Conservation (phyloP, 2,797 vertebrate species). For the Liasis olivaceus region DNA sequence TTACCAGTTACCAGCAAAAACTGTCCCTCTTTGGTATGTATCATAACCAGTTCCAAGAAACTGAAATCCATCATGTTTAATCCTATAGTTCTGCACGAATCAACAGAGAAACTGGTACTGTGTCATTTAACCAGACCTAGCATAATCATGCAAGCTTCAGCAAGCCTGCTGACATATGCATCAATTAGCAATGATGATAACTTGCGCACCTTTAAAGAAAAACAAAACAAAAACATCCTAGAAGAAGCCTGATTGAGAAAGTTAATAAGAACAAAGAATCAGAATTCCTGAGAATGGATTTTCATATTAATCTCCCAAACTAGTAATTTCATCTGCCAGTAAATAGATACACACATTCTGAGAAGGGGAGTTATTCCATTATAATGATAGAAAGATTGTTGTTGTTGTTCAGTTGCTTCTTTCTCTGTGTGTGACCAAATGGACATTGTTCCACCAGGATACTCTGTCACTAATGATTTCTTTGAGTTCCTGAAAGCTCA, state of each 20-base stretch:
- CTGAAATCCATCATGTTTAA: accelerated
- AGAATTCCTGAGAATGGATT: background rate
- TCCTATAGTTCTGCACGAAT: background rate
- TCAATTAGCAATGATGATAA: slow-evolving; percentile 1
- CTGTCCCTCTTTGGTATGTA: accelerated
- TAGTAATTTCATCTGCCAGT: background rate
- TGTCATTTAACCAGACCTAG: background rate
- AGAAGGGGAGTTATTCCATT: background rate
- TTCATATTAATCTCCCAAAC: background rate
- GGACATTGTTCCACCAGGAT: background rate
- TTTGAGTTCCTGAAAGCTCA: too few relatives aligned
- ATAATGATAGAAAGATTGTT: background rate
- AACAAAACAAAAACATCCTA: background rate
- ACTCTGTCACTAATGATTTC: background rate
- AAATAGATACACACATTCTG: background rate
- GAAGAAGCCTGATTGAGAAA: background rate
- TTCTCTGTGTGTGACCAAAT: too few relatives aligned
- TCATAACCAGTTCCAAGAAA: background rate
- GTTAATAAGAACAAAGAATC: background rate
- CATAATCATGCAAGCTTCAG: background rate
- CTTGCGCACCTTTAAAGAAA: background rate
- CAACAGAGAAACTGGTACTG: background rate
- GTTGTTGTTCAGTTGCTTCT: too few relatives aligned
- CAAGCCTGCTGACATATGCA: slow-evolving; percentile 9
- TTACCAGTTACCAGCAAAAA: background rate